phyloP scores from a whole-genome alignment of 2,113 vertebrate species.

The Hoplias malabaricus region DNA sequence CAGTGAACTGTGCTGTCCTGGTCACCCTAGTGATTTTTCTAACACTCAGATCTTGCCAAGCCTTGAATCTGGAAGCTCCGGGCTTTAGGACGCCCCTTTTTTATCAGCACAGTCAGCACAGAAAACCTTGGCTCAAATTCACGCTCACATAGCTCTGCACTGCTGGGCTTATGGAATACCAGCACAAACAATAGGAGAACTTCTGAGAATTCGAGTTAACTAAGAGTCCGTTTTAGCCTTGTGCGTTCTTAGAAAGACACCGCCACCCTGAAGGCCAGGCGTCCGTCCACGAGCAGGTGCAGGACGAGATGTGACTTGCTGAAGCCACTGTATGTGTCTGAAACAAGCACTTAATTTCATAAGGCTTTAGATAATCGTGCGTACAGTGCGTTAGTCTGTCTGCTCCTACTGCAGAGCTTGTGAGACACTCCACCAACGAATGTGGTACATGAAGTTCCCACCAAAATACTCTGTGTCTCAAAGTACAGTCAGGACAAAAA shows the following conservation, averaged over 20 bases:
- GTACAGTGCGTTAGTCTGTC: background rate
- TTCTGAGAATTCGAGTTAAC: background rate
- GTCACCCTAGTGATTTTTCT: background rate
- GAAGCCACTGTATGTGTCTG: background rate
- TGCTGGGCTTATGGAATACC: background rate
- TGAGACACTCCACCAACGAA: too few species aligned
- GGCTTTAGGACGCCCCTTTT: constrained; percentile 6
- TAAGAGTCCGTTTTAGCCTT: background rate
- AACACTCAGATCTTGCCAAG: background rate
- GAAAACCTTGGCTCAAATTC: background rate
- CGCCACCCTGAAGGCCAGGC: background rate
- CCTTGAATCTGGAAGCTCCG: background rate
- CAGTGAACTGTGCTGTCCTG: too few species aligned
- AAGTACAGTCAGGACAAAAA: too few species aligned
- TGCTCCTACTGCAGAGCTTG: background rate
- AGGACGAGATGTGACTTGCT: background rate
- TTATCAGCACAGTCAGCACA: constrained; percentile 8
- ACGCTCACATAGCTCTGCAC: background rate
- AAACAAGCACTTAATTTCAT: background rate
- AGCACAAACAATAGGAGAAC: background rate
- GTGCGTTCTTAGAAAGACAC: background rate
- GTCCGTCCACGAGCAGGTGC: background rate
- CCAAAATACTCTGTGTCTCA: too few species aligned
- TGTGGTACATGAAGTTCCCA: too few species aligned
- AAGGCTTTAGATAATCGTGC: background rate